phyloP scores from a whole-genome alignment of 2,888 invertebrate species.

The Pyrochroa serraticornis region DNA sequence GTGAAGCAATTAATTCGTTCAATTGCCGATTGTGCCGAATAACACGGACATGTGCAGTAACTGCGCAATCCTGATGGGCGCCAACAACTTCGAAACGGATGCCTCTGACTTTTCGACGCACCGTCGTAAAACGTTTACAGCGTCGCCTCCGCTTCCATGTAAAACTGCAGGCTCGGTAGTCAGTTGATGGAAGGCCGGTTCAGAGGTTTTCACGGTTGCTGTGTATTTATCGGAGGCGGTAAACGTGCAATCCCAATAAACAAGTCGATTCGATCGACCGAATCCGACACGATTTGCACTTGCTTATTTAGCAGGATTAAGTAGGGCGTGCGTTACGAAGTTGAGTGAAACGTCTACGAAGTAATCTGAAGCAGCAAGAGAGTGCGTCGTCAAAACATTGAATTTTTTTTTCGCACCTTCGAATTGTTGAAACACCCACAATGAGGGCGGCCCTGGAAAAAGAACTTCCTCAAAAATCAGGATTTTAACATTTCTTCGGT shows the following conservation, averaged over 20 bases:
- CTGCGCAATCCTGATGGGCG: no score
- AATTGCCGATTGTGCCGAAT: no score
- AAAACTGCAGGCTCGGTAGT: conserved; percentile 26
- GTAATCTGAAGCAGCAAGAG: conserved; percentile 10
- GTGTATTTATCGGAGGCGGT: not conserved
- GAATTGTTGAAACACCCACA: no score
- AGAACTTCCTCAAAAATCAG: no score
- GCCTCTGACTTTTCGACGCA: not conserved
- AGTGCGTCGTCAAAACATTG: not conserved
- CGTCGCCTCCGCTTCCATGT: conserved; percentile 1
- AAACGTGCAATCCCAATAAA: conserved; percentile 24
- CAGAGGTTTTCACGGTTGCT: conserved; percentile 9
- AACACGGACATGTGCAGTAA: no score
- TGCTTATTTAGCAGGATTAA: conserved; percentile 21
- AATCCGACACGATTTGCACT: conserved; percentile 17
- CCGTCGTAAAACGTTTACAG: no score
- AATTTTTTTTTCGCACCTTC: no score
- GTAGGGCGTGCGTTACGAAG: conserved; percentile 6
- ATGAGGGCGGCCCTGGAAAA: no score
- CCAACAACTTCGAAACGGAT: no score
- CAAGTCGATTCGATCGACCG: conserved; percentile 16
- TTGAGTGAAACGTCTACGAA: conserved; percentile 6
- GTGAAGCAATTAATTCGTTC: no score
- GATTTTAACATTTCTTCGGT: no score
- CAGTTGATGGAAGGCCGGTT: conserved; percentile 16